A percentile compares a stretch with the other conserved stretches of the same genome.
Conservation (phyloP, 2,888 invertebrate genomes). For the Desoria tigrina region DNA sequence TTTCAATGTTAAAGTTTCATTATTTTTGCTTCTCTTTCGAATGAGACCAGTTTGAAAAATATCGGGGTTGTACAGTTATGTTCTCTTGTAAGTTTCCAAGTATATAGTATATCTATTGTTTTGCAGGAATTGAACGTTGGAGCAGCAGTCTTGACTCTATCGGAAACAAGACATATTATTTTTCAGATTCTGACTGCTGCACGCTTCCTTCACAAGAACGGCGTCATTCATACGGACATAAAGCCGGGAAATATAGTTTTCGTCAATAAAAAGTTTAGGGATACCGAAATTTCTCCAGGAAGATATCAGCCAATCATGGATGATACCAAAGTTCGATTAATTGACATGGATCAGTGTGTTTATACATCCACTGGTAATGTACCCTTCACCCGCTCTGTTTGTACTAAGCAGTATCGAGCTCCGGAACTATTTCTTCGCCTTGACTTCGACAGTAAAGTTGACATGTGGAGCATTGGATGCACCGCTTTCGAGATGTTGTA, state of each 20-base stretch:
- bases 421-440: slow-evolving; percentile 10
- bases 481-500: slow-evolving; percentile 19
- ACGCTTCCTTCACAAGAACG: not conserved
- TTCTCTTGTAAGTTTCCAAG: too few relatives aligned
- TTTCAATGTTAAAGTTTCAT: too few relatives aligned
- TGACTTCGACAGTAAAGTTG: slow-evolving; percentile 1
- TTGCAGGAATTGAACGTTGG: too few relatives aligned
- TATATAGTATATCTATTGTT: too few relatives aligned
- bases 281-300: not conserved
- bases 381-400: not conserved
- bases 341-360: not conserved
- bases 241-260: slow-evolving; percentile 6
- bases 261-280: not conserved
- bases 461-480: slow-evolving; percentile 21
- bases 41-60: too few relatives aligned
- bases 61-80: too few relatives aligned
- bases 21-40: too few relatives aligned
- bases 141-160: too few relatives aligned
- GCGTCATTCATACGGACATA: not conserved
- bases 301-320: not conserved
- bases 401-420: slow-evolving; percentile 13
- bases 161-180: too few relatives aligned
- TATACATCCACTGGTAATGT: not conserved
- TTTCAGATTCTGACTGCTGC: too few relatives aligned
- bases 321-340: not conserved